phyloP scores from a whole-genome alignment of 2,888 invertebrate genomes.

The Prenolepis imparis region DNA sequence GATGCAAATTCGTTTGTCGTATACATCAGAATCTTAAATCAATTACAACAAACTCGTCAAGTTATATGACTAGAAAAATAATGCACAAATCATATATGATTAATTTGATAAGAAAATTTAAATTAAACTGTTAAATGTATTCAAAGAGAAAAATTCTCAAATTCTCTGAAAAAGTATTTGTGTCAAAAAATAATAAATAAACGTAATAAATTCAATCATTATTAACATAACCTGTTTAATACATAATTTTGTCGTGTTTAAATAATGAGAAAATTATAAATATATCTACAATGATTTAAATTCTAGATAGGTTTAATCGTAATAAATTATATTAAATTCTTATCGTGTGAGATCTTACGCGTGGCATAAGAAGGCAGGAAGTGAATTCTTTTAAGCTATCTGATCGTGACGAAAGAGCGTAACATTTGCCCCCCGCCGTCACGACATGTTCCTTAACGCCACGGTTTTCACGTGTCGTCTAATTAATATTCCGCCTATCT shows the following conservation, averaged over 20 bases:
- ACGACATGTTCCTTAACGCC: constrained; percentile 41
- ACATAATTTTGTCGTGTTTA: background rate
- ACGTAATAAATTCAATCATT: background rate
- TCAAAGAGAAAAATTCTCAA: background rate
- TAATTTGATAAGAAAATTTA: background rate
- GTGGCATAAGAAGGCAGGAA: constrained; percentile 46
- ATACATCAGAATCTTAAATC: constrained; percentile 1
- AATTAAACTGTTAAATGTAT: background rate
- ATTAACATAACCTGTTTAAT: constrained; percentile 7
- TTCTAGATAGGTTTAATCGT: background rate
- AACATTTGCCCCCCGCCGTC: constrained; percentile 55
- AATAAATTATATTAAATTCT: constrained; percentile 35
- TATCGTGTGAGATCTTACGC: constrained; percentile 21
- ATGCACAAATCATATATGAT: background rate
- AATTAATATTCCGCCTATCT: constrained; percentile 80
- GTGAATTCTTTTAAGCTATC: constrained; percentile 57
- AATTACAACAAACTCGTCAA: background rate
- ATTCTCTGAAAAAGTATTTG: background rate
- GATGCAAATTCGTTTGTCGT: background rate
- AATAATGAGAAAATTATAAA: background rate
- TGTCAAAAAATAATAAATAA: background rate
- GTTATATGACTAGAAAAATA: background rate
- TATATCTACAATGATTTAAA: background rate
- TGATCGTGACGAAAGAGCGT: constrained; percentile 45
- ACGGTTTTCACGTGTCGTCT: constrained; percentile 68